Conservation (phyloP, 2,113 vertebrate genomes). For the Poeciliopsis prolifica region DNA sequence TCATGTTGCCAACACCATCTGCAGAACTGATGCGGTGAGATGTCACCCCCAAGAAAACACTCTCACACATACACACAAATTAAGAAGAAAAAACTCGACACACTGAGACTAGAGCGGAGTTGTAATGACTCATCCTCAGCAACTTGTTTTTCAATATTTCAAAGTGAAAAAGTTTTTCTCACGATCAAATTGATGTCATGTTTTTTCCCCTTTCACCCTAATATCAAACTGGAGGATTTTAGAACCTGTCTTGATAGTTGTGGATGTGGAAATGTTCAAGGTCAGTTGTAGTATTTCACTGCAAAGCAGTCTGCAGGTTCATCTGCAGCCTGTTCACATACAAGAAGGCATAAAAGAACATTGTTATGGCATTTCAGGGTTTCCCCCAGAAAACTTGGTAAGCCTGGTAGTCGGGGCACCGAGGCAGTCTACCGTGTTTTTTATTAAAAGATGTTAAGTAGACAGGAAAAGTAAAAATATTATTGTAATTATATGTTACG, state of each 20-base stretch:
- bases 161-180: background rate
- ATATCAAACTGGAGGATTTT: background rate
- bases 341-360: background rate
- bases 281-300: too few species aligned
- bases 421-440: too few species aligned
- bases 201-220: background rate
- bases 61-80: conserved; percentile 7
- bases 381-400: too few species aligned
- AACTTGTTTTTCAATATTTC: background rate
- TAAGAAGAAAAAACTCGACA: background rate
- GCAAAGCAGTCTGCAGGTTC: background rate
- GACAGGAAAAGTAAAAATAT: too few species aligned
- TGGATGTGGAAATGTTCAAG: too few species aligned
- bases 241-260: background rate
- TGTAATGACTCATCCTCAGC: background rate
- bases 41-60: background rate
- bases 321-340: background rate
- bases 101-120: background rate
- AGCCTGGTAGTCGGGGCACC: too few species aligned
- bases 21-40: conserved; percentile 94
- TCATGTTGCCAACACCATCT: conserved; percentile 97
- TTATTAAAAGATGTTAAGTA: too few species aligned
- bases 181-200: background rate
- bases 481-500: too few species aligned
- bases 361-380: too few species aligned